Conservation (phyloP, 2,113 vertebrate species). For the Chloebia gouldiae region DNA sequence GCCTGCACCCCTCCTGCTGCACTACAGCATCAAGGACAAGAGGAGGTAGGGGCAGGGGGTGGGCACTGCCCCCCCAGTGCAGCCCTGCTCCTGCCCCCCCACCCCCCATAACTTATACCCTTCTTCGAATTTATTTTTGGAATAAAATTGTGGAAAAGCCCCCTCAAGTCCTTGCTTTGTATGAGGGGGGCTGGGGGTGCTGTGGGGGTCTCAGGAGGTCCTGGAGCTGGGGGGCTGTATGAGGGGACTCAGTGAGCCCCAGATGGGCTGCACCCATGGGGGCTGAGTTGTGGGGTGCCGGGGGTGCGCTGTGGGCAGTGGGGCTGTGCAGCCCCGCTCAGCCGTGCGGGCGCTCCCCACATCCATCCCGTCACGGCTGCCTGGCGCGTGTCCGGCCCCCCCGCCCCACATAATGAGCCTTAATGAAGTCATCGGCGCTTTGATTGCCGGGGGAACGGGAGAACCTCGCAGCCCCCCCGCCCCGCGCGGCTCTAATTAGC, state of each 20-base stretch:
- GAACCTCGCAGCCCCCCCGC: too few species aligned
- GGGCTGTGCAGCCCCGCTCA: neutral
- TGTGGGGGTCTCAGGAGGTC: rapidly evolving
- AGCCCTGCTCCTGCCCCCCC: neutral
- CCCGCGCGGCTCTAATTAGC: neutral
- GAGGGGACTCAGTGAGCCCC: neutral
- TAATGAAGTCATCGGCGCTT: constrained; percentile 80
- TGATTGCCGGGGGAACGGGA: neutral
- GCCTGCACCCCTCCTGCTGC: constrained; percentile 76
- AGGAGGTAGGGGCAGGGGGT: constrained; percentile 71
- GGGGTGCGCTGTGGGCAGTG: too few species aligned
- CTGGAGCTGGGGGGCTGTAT: too few species aligned
- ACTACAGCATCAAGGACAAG: constrained; percentile 82
- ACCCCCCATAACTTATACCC: constrained; percentile 63
- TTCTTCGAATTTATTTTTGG: constrained; percentile 72
- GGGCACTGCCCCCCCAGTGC: neutral
- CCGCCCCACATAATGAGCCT: constrained; percentile 75
- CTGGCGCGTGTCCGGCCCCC: neutral
- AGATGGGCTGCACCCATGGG: neutral
- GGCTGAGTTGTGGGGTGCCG: neutral
- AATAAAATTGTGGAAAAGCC: constrained; percentile 68
- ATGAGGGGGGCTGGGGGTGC: neutral
- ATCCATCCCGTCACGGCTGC: neutral
- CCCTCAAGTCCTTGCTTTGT: rapidly evolving
- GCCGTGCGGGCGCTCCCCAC: neutral